Percentiles rank a stretch among this genome's conserved stretches.
phyloP scores from a whole-genome alignment of 2,113 vertebrate genomes.

The Cyprinodon brontotheroides region DNA sequence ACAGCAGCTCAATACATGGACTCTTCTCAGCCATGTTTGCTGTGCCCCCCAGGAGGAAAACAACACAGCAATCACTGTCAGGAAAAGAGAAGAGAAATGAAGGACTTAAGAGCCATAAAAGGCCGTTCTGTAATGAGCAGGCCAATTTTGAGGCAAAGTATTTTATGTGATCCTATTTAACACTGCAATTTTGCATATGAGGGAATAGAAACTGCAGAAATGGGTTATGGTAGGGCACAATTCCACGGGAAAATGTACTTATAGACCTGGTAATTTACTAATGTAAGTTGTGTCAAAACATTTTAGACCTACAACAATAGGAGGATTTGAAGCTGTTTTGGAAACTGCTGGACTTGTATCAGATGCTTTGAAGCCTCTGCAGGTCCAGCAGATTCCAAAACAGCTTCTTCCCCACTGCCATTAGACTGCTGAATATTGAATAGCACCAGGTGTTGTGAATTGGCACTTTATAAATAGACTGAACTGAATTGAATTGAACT shows the following conservation, averaged over 20 bases:
- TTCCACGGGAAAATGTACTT: conserved; percentile 41
- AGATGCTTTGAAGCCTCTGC: no score
- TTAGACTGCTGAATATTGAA: no score
- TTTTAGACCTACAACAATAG: background rate
- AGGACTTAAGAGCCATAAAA: conserved; percentile 69
- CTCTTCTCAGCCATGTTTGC: background rate
- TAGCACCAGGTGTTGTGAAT: no score
- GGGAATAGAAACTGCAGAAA: conserved; percentile 64
- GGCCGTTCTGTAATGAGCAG: conserved; percentile 72
- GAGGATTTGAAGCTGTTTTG: background rate
- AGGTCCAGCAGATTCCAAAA: no score
- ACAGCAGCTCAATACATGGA: conserved; percentile 29
- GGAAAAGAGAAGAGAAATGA: conserved; percentile 57
- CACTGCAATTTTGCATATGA: conserved; percentile 69
- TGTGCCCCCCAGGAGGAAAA: conserved; percentile 42
- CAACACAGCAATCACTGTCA: conserved; percentile 26
- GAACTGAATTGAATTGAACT: no score
- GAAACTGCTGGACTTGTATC: no score
- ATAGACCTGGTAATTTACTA: conserved; percentile 48
- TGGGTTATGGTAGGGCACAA: conserved; percentile 60
- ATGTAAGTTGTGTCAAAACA: conserved; percentile 19
- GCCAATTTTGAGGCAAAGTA: conserved; percentile 67
- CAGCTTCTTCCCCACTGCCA: no score
- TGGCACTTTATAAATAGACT: no score
- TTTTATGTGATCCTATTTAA: conserved; percentile 71